These are phyloP conservation scores for Leptinotarsa undecemlineata DNA, from an alignment of 1,140 invertebrate genomes.

Conservation along the genomic window DNA sequence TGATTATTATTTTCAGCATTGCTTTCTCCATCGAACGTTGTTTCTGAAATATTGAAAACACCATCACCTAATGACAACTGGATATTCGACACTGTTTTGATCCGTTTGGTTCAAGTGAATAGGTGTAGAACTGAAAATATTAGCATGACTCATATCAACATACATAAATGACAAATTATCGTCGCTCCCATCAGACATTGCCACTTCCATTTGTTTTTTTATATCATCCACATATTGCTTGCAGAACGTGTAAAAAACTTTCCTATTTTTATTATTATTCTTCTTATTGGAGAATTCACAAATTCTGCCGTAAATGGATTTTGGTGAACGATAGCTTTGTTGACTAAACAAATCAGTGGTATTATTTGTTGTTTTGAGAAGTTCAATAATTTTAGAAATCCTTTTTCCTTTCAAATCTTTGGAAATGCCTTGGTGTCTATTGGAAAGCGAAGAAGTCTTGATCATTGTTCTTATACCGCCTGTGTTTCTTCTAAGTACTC, in stretches of 20 bases:
- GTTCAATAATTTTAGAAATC: not conserved
- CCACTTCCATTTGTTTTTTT: too few species aligned
- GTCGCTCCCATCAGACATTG: not conserved
- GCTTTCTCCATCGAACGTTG: too few species aligned
- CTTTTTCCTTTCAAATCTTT: not conserved
- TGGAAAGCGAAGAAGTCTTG: not conserved
- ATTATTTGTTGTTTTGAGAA: not conserved
- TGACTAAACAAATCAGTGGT: not conserved
- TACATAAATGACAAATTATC: not conserved
- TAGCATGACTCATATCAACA: not conserved
- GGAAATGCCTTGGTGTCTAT: not conserved
- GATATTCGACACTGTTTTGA: not conserved
- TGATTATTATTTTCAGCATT: not conserved
- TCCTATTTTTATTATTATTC: not conserved
- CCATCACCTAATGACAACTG: too few species aligned
- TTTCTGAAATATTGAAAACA: too few species aligned
- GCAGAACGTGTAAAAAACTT: too few species aligned
- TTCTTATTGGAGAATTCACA: not conserved
- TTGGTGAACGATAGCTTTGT: not conserved
- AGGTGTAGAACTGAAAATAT: conserved; percentile 1
- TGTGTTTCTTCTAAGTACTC: not conserved
- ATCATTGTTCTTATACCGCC: not conserved
- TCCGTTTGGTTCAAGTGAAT: not conserved
- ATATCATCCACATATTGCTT: too few species aligned
- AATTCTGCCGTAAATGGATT: not conserved